Conservation (phyloP, 1,140 invertebrate species). For the Medauroidea extradentata region DNA sequence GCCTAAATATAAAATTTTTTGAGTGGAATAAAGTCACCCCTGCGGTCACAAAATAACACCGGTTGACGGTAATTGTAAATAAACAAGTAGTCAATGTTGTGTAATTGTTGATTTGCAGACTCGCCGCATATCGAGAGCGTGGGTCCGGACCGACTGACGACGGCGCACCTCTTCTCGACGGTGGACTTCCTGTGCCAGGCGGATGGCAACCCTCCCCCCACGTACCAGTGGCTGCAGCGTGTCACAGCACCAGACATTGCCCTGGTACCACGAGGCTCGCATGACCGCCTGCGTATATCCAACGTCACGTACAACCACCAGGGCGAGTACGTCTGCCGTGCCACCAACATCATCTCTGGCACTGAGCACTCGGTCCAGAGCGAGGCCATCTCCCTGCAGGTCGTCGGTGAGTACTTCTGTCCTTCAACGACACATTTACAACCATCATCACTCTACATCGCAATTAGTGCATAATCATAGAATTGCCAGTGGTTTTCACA, state of each 20-base stretch:
- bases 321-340: constrained; percentile 78
- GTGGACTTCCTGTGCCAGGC: constrained; percentile 74
- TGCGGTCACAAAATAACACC: too few relatives aligned
- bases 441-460: too few relatives aligned
- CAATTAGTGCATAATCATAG: too few relatives aligned
- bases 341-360: constrained; percentile 73
- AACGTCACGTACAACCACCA: constrained; percentile 84
- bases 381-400: constrained; percentile 64
- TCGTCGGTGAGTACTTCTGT: constrained; percentile 65
- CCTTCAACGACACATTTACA: too few relatives aligned
- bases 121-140: constrained; percentile 73
- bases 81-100: too few relatives aligned
- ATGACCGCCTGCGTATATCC: constrained; percentile 66
- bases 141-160: constrained; percentile 73
- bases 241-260: constrained; percentile 29
- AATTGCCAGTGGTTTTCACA: too few relatives aligned
- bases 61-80: too few relatives aligned
- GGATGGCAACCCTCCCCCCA: constrained; percentile 77
- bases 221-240: constrained; percentile 72
- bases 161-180: constrained; percentile 71
- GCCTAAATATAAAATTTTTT: too few relatives aligned
- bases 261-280: constrained; percentile 64
- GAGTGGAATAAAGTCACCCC: too few relatives aligned
- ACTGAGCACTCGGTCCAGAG: constrained; percentile 59
- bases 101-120: too few relatives aligned